Conservation (phyloP, 2,113 vertebrate genomes). For the Bujurquina vittata region DNA sequence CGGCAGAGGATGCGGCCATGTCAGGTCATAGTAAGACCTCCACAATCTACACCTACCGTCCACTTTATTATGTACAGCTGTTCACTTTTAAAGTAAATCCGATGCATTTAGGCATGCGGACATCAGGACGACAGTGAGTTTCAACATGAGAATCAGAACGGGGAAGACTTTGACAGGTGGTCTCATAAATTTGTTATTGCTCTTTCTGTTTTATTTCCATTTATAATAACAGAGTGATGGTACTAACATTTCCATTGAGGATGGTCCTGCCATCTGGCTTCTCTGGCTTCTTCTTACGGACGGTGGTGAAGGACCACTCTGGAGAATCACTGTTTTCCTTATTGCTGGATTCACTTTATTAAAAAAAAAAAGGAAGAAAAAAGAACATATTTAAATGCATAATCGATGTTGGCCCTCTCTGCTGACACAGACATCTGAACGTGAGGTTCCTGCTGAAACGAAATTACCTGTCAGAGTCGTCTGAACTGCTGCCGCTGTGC, state of each 20-base stretch:
- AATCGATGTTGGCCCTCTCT: neutral
- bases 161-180: too few species aligned
- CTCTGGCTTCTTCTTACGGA: slow-evolving; percentile 94
- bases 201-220: neutral
- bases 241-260: slow-evolving; percentile 87
- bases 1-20: too few species aligned
- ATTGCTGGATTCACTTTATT: slow-evolving; percentile 87
- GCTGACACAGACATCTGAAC: neutral
- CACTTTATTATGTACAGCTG: too few species aligned
- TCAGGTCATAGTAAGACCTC: too few species aligned
- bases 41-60: too few species aligned
- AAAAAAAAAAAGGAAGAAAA: neutral
- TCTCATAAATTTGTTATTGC: too few species aligned
- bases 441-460: neutral
- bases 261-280: slow-evolving; percentile 87
- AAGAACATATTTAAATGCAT: neutral
- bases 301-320: slow-evolving; percentile 92
- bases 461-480: slow-evolving; percentile 90
- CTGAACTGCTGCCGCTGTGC: slow-evolving; percentile 92
- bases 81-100: too few species aligned
- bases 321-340: slow-evolving; percentile 87
- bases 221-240: slow-evolving; percentile 11
- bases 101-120: too few species aligned
- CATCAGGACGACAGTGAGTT: too few species aligned
- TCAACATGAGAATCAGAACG: too few species aligned